Conservation (phyloP, 2,797 vertebrate species). For the Pipistrellus nathusii region DNA sequence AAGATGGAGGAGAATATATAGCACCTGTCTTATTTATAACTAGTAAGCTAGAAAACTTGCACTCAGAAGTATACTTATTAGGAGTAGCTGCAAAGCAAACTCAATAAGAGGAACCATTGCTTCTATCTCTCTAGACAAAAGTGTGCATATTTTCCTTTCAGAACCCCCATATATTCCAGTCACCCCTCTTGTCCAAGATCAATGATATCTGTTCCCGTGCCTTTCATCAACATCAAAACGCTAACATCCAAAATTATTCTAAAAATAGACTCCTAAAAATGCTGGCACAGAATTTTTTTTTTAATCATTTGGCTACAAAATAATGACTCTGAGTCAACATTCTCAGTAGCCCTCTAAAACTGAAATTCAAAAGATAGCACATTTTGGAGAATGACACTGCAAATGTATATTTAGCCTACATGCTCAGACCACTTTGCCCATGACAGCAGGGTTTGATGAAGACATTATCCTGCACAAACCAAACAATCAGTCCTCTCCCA, state of each 20-base stretch:
- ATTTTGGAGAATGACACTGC: background rate
- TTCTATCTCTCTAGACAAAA: background rate
- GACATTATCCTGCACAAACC: slow-evolving; percentile 21
- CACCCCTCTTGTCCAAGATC: background rate
- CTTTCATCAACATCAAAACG: slow-evolving; percentile 55
- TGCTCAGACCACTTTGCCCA: background rate
- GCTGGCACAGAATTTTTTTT: background rate
- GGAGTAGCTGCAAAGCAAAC: background rate
- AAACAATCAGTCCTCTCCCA: slow-evolving; percentile 34
- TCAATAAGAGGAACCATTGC: background rate
- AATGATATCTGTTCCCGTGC: background rate
- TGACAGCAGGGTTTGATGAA: background rate
- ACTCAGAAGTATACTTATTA: background rate
- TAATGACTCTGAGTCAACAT: slow-evolving; percentile 39
- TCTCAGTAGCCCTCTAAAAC: slow-evolving; percentile 22
- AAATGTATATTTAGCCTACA: background rate
- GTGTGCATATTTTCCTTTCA: background rate
- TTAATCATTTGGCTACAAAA: background rate
- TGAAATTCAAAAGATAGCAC: slow-evolving; percentile 19
- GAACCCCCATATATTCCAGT: background rate
- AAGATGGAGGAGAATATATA: background rate
- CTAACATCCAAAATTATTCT: slow-evolving; percentile 39
- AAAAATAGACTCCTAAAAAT: slow-evolving; percentile 30
- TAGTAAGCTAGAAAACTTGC: background rate
- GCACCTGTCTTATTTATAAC: background rate